Evolutionary conservation across 2,797 vertebrate genomes (phyloP), one percentile per base, ranked within the genome.

Genomic region (Pterois miles): DNA sequence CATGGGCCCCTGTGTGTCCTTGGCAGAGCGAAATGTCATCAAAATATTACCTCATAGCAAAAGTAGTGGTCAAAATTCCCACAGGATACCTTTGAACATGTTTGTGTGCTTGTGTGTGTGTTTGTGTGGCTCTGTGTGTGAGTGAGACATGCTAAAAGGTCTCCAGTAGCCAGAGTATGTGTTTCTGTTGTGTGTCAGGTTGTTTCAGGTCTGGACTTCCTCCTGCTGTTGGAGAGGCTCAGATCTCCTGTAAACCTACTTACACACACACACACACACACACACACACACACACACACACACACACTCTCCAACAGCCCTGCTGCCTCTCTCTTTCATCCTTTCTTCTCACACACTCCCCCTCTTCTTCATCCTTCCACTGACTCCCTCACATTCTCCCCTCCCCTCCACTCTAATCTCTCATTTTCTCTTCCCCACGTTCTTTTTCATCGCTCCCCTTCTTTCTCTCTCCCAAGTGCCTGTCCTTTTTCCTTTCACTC

Each of bases 321-420:
- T 43, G 34, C 71, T 69, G 70, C 33, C 54, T 76, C 40, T 59
- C 67, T 74, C 78, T 79, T 89, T 85, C 81, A 87, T 83, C 83
- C 65, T 83, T 78, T 83, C 69, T 78, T 63, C 75, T 79, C 75
- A 77, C 74, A 43, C 75, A 70, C 81, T 80, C 71, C 71, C 71
- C 29, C 65, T 52, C 66, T 76, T 68, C 74, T 72, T 78, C 36
- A 20, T 48, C 80, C 77, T 82, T 64, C 64, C 85, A 74, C 58
- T 22, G 50, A 67, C 73, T 70, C 64, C 20, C 40, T 72, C 83
- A 83, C 72, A n/a, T 48, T 40, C 34, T 59, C 12, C 40, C 53
- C 77, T 67, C 52, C 66, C 58, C 63, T 46, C 59, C 54, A 8
- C 66, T 86, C 74, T 80, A 85, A 86, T 91, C 86, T 86, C 78